phyloP scores from a whole-genome alignment of 2,888 invertebrate species.

The Parnassius mnemosyne region DNA sequence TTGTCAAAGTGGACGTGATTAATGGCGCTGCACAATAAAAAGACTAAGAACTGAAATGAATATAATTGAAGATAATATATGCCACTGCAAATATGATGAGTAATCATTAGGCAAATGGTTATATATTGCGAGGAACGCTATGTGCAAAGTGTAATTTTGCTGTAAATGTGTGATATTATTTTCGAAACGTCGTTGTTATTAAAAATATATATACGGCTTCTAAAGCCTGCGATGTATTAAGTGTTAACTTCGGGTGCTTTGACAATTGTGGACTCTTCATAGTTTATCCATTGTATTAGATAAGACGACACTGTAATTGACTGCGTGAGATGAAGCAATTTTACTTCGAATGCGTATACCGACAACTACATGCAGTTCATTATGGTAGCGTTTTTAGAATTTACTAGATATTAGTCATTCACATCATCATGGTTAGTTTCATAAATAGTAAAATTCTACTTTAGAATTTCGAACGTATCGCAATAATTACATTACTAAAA shows the following conservation, averaged over 20 bases:
- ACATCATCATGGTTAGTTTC: slow-evolving; percentile 61
- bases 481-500: slow-evolving; percentile 45
- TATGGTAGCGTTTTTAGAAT: slow-evolving; percentile 65
- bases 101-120: slow-evolving; percentile 45
- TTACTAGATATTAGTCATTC: slow-evolving; percentile 71
- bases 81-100: slow-evolving; percentile 58
- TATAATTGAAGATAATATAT: slow-evolving; percentile 49
- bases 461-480: slow-evolving; percentile 42
- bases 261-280: slow-evolving; percentile 78
- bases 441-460: slow-evolving; percentile 34
- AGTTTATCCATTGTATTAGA: slow-evolving; percentile 74
- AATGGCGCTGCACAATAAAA: slow-evolving; percentile 72
- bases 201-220: slow-evolving; percentile 59
- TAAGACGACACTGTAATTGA: slow-evolving; percentile 51
- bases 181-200: slow-evolving; percentile 69
- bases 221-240: slow-evolving; percentile 77
- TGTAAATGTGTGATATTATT: slow-evolving; percentile 79
- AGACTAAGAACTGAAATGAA: slow-evolving; percentile 58
- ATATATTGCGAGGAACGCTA: slow-evolving; percentile 58
- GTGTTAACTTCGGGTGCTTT: slow-evolving; percentile 79
- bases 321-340: slow-evolving; percentile 38
- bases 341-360: slow-evolving; percentile 6
- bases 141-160: slow-evolving; percentile 71
- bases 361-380: slow-evolving; percentile 47
- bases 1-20: slow-evolving; percentile 73